Evolutionary conservation across 2,113 vertebrate species (phyloP).

Genomic region (Tympanuchus pallidicinctus): DNA sequence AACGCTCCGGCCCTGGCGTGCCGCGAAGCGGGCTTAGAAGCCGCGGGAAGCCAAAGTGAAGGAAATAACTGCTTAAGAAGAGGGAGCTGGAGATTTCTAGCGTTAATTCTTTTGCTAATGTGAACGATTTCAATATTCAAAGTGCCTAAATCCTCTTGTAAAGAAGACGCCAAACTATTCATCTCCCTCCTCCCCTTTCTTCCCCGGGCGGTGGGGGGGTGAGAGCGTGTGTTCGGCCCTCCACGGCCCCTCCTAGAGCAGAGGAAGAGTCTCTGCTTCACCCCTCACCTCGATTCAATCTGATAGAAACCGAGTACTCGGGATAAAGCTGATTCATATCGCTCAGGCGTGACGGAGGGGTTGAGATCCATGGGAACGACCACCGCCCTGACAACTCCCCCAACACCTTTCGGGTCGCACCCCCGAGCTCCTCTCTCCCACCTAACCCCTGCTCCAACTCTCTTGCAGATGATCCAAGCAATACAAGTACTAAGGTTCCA

Average conservation of each 20-base stretch:
- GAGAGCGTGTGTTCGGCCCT: neutral
- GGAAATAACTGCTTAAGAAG: conserved; percentile 76
- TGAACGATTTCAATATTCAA: conserved; percentile 82
- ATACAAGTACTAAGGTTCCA: conserved; percentile 99
- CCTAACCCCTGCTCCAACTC: conserved; percentile 70
- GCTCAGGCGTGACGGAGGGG: conserved; percentile 52
- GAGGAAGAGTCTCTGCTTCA: conserved; percentile 19
- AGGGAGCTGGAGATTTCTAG: conserved; percentile 75
- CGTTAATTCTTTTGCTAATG: conserved; percentile 83
- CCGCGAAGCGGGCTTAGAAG: conserved; percentile 66
- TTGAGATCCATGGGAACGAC: conserved; percentile 64
- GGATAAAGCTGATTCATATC: conserved; percentile 68
- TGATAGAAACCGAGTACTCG: conserved; percentile 48
- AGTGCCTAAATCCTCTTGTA: conserved; percentile 80
- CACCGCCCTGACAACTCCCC: conserved; percentile 5
- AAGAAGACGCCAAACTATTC: conserved; percentile 74
- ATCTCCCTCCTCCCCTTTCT: conserved; percentile 31
- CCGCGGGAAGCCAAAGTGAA: conserved; percentile 69
- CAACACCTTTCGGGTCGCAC: neutral
- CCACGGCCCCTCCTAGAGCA: neutral
- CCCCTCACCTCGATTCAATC: conserved; percentile 10
- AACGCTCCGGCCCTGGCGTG: conserved; percentile 63
- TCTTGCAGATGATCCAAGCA: conserved; percentile 98
- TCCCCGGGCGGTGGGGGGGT: neutral
- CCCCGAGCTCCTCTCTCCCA: neutral